Percentiles rank a stretch among this genome's conserved stretches.
phyloP scores from a whole-genome alignment of 1,140 invertebrate species.

The Caenorhabditis briggsae region DNA sequence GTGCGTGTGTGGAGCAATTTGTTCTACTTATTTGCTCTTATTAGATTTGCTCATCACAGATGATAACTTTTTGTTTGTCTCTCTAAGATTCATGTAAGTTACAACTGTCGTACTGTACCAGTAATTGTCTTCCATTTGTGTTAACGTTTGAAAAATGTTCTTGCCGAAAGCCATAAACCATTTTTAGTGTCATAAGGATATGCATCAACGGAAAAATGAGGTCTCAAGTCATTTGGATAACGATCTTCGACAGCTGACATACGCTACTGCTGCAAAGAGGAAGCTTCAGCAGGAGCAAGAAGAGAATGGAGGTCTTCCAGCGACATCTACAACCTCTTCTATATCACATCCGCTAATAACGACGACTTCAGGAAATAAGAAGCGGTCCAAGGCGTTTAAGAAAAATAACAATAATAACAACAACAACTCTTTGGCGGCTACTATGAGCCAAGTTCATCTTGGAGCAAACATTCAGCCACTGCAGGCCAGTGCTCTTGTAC shows the following conservation, averaged over 20 bases:
- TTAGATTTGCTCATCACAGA: not conserved
- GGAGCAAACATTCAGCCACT: constrained; percentile 36
- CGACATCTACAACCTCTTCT: constrained; percentile 9
- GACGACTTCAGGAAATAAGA: constrained; percentile 27
- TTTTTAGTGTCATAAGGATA: constrained; percentile 76
- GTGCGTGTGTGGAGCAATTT: not conserved
- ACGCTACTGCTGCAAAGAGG: constrained; percentile 76
- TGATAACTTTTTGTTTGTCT: not conserved
- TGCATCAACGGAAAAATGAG: constrained; percentile 77
- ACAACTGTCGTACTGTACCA: not conserved
- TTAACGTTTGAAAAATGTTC: not conserved
- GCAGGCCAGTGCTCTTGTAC: constrained; percentile 52
- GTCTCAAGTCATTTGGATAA: constrained; percentile 64
- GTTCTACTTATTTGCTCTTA: not conserved
- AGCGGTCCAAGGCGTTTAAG: not conserved
- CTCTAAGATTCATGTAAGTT: constrained; percentile 46
- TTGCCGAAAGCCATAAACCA: not conserved
- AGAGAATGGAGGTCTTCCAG: constrained; percentile 30
- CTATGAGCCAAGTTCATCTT: constrained; percentile 29
- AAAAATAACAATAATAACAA: not conserved
- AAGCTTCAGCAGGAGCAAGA: constrained; percentile 61
- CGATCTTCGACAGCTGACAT: constrained; percentile 75
- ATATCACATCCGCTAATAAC: constrained; percentile 25
- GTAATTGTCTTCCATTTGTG: not conserved
- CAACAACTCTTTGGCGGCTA: not conserved